Evolutionary conservation across 2,113 vertebrate species (phyloP).

Genomic region (Corythornis cristatus): DNA sequence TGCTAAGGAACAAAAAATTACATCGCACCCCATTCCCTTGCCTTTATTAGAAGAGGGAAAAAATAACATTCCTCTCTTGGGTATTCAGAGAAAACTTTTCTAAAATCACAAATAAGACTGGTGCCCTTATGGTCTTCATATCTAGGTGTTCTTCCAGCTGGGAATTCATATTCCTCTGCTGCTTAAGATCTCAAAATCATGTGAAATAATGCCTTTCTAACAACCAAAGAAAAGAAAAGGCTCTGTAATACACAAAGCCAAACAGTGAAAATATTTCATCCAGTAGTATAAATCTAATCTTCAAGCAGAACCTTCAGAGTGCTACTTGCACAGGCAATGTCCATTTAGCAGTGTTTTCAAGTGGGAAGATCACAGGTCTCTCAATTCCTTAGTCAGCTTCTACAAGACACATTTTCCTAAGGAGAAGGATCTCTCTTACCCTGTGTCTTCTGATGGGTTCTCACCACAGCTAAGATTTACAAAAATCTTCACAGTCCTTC

Average conservation of each 20-base stretch:
- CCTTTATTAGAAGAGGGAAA: background rate
- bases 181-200: background rate
- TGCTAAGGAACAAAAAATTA: background rate
- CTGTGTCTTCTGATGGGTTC: background rate
- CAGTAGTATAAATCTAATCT: background rate
- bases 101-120: background rate
- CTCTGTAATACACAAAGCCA: background rate
- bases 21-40: background rate
- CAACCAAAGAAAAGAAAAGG: background rate
- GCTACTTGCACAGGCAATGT: background rate
- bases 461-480: background rate
- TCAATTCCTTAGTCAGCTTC: background rate
- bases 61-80: background rate
- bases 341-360: background rate
- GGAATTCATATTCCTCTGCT: background rate
- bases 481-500: background rate
- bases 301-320: background rate
- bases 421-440: rapidly evolving
- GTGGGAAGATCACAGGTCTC: rapidly evolving
- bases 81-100: background rate
- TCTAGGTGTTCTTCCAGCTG: background rate
- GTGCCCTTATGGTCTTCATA: background rate
- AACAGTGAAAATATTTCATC: background rate
- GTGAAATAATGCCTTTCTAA: background rate
- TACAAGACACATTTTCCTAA: background rate